phyloP scores from a whole-genome alignment of 1,140 invertebrate species.

The Armadillidium nasatum region DNA sequence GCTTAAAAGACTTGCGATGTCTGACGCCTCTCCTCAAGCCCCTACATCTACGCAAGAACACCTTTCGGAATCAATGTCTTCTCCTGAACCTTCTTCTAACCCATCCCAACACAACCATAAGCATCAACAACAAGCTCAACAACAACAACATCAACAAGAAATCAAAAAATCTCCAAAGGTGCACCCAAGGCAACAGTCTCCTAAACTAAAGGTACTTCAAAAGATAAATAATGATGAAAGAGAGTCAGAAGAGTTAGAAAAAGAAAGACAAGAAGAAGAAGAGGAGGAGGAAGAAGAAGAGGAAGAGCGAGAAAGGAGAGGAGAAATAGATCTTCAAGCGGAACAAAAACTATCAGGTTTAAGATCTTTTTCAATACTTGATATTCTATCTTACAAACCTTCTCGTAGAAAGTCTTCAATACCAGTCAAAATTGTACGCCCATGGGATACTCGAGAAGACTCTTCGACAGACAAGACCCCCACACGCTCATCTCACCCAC shows the following conservation, averaged over 20 bases:
- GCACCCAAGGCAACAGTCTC: background rate
- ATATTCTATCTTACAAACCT: constrained; percentile 74
- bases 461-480: constrained; percentile 46
- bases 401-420: constrained; percentile 38
- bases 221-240: background rate
- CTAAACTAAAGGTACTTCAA: background rate
- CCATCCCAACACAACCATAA: constrained; percentile 1
- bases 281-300: background rate
- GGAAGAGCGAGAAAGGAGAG: background rate
- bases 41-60: constrained; percentile 8
- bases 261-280: background rate
- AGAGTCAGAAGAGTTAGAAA: background rate
- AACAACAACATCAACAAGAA: constrained; percentile 24
- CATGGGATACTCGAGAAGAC: constrained; percentile 67
- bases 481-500: constrained; percentile 41
- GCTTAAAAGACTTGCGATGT: constrained; percentile 28
- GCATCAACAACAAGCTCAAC: constrained; percentile 8
- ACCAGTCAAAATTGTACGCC: constrained; percentile 65
- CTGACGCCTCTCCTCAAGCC: constrained; percentile 13
- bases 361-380: constrained; percentile 86
- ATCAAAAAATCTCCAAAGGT: constrained; percentile 19
- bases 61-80: constrained; percentile 17
- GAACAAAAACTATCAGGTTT: constrained; percentile 55
- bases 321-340: background rate
- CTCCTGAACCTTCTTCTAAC: constrained; percentile 23